Evolutionary conservation across 2,113 vertebrate species (phyloP), one percentile per base, ranked within the genome.

Genomic region (Cavia porcellus): DNA sequence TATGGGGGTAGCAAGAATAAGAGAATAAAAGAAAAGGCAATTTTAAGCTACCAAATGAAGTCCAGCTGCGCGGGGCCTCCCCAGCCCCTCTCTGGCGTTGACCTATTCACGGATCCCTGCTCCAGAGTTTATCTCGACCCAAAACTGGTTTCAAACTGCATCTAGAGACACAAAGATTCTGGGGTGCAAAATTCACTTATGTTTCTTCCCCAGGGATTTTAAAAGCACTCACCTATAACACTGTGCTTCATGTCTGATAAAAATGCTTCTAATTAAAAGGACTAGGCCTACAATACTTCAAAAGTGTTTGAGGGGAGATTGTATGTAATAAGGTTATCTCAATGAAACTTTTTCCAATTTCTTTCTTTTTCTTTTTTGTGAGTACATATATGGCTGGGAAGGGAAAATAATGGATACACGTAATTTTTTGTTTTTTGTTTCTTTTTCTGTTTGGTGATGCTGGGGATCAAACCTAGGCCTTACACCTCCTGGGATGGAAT

Each of bases 21-120:
- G 92, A 89, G 96, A 96, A 96, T 89, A 94, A 97, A 97, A 97
- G 97, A 95, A 97, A 96, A 96, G 96, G 92, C 96, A 96, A 59
- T 97, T 92, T 96, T 88, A 94, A 97, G 89, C 83, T 72, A 93
- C 68, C 50, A 66, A 94, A 84, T 80, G 96, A 95, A 88, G 75
- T 47, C 3, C 86, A 79, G 93, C 89, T 66, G 75, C 59, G 62
- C 80, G 14, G 42, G 84, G 52, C 90, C 83, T 32, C 52, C 45
- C 61, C 72, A 22, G 30, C 12, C 13, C 55, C 30, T 47, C 50
- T 85, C 84, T 45, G 22, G 74, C 86, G 86, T n/a, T 95, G 95
- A 95, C 96, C 94, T 86, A 25, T 79, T 86, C 91, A 81, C n/a
- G 15, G 92, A 97, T 91, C 95, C 80, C 74, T 88, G 52, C 59